phyloP scores from a whole-genome alignment of 1,140 invertebrate species.

The Drosophila auraria region DNA sequence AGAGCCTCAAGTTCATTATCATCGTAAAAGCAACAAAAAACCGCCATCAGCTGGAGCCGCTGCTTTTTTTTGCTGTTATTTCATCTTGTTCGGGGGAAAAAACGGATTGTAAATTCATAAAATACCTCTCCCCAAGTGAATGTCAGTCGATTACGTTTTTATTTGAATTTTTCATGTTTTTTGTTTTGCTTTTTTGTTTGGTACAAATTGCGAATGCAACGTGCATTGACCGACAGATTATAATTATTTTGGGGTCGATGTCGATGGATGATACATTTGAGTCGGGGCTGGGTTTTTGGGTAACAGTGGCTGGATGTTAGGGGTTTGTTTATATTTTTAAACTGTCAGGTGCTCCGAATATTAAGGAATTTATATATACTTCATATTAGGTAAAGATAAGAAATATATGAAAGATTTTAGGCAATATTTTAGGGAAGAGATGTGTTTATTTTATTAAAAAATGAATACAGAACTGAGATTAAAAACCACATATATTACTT shows the following conservation, averaged over 20 bases:
- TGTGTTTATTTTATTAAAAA: too few species aligned
- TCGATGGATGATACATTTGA: constrained; percentile 56
- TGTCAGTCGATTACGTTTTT: constrained; percentile 52
- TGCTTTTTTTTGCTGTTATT: constrained; percentile 38
- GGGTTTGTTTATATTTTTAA: background rate
- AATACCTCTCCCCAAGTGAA: constrained; percentile 63
- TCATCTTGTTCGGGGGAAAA: constrained; percentile 45
- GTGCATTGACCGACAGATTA: constrained; percentile 62
- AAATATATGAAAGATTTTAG: too few species aligned
- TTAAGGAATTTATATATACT: too few species aligned
- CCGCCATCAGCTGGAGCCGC: constrained; percentile 38
- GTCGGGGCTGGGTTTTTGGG: constrained; percentile 27
- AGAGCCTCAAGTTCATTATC: constrained; percentile 78
- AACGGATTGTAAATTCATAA: constrained; percentile 41
- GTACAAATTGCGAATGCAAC: constrained; percentile 39
- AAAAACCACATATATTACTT: too few species aligned
- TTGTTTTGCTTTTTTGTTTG: constrained; percentile 40
- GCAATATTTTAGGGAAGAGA: too few species aligned
- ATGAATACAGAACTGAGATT: too few species aligned
- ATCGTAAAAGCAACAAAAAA: constrained; percentile 59
- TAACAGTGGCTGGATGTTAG: background rate
- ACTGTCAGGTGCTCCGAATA: too few species aligned
- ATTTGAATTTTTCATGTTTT: constrained; percentile 20
- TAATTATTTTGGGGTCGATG: constrained; percentile 47
- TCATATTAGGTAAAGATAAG: too few species aligned